Conservation (phyloP, 2,888 invertebrate genomes). For the Lysandra coridon region DNA sequence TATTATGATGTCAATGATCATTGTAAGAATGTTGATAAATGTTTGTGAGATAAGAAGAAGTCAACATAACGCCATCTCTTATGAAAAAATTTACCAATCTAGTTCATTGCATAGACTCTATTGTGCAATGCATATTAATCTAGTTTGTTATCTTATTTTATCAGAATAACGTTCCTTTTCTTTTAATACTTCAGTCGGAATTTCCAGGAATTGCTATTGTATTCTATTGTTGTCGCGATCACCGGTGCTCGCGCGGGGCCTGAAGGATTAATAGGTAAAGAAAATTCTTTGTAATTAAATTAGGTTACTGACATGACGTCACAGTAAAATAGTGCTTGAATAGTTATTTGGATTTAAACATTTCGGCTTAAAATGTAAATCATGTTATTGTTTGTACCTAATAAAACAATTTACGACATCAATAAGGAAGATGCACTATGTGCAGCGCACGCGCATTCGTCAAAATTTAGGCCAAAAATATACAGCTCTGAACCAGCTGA, state of each 20-base stretch:
- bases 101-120: neutral
- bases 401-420: constrained; percentile 23
- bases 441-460: constrained; percentile 23
- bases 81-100: constrained; percentile 8
- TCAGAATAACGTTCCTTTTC: neutral
- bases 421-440: constrained; percentile 24
- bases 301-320: constrained; percentile 3
- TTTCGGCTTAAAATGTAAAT: neutral
- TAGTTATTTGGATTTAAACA: neutral
- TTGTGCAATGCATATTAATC: constrained; percentile 10
- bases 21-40: constrained; percentile 3
- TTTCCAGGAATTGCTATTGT: no score
- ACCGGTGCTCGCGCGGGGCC: no score
- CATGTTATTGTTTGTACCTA: constrained; percentile 3
- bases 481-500: neutral
- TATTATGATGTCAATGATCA: neutral
- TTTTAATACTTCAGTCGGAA: no score
- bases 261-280: neutral
- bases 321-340: neutral
- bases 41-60: constrained; percentile 9
- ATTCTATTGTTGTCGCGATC: no score
- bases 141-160: neutral
- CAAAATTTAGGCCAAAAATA: constrained; percentile 17
- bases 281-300: neutral
- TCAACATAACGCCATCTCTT: constrained; percentile 11